Conservation (phyloP, 2,113 vertebrate species). For the Carollia perspicillata region DNA sequence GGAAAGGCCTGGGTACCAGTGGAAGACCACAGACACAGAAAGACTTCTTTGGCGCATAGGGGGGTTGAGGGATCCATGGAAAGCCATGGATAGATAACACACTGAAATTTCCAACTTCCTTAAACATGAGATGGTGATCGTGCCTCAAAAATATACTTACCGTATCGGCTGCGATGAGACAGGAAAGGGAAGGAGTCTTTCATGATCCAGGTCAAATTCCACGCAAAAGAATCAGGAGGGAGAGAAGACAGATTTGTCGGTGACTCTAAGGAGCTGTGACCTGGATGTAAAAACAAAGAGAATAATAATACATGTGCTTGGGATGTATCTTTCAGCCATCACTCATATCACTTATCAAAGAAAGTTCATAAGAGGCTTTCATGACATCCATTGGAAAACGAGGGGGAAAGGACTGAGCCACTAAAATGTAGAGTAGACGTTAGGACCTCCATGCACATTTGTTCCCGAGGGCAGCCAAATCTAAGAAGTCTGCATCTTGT, state of each 20-base stretch:
- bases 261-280: conserved; percentile 64
- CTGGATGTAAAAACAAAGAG: conserved; percentile 70
- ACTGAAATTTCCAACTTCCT: not conserved
- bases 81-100: not conserved
- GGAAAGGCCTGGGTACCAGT: not conserved
- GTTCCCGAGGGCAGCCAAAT: not conserved
- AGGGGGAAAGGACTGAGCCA: too few species aligned
- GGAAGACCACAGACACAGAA: not conserved
- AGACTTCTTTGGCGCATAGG: not conserved
- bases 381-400: not conserved
- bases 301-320: not conserved
- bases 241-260: conserved; percentile 59
- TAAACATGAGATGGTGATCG: not conserved
- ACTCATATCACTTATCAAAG: not conserved
- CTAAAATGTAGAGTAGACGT: not conserved
- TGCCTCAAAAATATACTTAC: conserved; percentile 72
- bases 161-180: conserved; percentile 81
- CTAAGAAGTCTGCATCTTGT: not conserved
- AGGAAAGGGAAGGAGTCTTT: conserved; percentile 84
- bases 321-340: not conserved
- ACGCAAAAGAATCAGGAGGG: conserved; percentile 69
- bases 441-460: not conserved
- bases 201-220: conserved; percentile 88
- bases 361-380: not conserved
- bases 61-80: not conserved